Conservation (phyloP, 2,888 invertebrate genomes). For the Pyralis farinalis region DNA sequence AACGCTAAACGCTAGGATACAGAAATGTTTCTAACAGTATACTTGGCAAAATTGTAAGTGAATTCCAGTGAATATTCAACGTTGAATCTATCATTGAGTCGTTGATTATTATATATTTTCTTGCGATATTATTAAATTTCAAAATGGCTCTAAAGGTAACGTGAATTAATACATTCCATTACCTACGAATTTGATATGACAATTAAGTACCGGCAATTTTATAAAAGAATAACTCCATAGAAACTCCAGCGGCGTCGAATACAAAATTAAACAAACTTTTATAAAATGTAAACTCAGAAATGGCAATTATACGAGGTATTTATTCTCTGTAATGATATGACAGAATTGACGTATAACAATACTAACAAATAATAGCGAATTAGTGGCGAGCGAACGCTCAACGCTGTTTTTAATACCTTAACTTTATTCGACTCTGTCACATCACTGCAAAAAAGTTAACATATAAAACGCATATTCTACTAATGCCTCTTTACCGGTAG, state of each 20-base stretch:
- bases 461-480: not conserved
- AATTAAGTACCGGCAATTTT: constrained; percentile 6
- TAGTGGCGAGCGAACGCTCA: not conserved
- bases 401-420: too few species aligned
- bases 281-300: constrained; percentile 7
- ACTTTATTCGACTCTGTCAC: not conserved
- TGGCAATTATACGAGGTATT: constrained; percentile 17
- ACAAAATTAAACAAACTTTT: constrained; percentile 6
- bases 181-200: not conserved
- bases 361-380: not conserved
- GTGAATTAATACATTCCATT: not conserved
- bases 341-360: not conserved
- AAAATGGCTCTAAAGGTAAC: not conserved
- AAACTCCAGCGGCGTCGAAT: too few species aligned
- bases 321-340: constrained; percentile 15
- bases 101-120: too few species aligned
- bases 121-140: not conserved
- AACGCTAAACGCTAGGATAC: too few species aligned
- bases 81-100: too few species aligned
- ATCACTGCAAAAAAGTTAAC: constrained; percentile 1
- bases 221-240: too few species aligned
- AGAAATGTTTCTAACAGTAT: too few species aligned
- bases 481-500: constrained; percentile 14
- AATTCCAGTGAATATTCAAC: too few species aligned
- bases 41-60: too few species aligned